A percentile compares a stretch with the other conserved stretches of the same genome.
Conservation (phyloP, 2,797 vertebrate species). For the Zonotrichia albicollis region DNA sequence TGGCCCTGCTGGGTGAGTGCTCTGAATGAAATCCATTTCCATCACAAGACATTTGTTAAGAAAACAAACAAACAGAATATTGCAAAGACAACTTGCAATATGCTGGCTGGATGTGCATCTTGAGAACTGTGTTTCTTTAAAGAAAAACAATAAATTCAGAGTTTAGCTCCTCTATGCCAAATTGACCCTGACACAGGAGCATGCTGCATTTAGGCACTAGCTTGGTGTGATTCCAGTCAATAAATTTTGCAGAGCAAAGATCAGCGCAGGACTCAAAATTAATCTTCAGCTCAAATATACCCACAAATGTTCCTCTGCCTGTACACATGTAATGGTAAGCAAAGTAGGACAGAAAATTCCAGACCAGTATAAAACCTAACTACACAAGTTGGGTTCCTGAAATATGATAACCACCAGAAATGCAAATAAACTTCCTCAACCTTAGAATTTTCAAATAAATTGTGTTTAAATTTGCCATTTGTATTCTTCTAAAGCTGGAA, state of each 20-base stretch:
- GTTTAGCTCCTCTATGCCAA: not conserved
- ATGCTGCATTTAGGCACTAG: not conserved
- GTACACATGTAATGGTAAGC: rapidly evolving
- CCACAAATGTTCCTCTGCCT: not conserved
- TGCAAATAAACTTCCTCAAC: not conserved
- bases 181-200: not conserved
- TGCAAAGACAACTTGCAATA: not conserved
- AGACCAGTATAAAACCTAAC: not conserved
- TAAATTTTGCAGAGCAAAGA: not conserved
- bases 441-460: not conserved
- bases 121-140: not conserved
- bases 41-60: not conserved
- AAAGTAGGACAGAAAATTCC: not conserved
- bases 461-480: not conserved
- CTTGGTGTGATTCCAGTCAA: not conserved
- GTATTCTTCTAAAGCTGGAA: not conserved
- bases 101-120: not conserved
- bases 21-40: not conserved
- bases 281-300: not conserved
- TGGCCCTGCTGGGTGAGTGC: not conserved
- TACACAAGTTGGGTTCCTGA: not conserved
- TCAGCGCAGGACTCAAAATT: not conserved
- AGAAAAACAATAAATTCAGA: not conserved
- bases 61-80: not conserved
- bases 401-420: not conserved